Base-by-base conservation (phyloP, 2,113 vertebrate species). In the Litocranius walleri region DNA sequence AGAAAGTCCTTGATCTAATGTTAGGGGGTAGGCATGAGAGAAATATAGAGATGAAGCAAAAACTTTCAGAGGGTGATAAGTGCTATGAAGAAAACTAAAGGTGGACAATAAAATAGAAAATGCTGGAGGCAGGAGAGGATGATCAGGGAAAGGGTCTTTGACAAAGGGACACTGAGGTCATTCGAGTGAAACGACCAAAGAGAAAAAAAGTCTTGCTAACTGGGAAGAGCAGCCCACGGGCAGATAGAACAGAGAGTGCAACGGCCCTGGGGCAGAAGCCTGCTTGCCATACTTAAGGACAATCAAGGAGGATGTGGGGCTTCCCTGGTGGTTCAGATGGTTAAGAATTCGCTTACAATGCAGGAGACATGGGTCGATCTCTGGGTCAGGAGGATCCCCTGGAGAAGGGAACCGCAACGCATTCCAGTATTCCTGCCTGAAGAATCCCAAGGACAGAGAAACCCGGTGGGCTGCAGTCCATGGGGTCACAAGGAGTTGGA, bases 131-230 rank as follows among this genome's bases (percentile, higher is more conserved):
- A 43, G 23, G 15, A 57, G 25, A 40, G 12, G 48, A 33, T 7
- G 14, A 67, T 17, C 25, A 19, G 78, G 36, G 25, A 21, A 48
- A 9, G 29, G 5, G 4, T 62, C 50, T 11, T 54, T 19, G 25
- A 19, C 5, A 40, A 52, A 50, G 23, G 4, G 6, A 16, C 27
- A 36, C 3, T 2, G 64, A 50, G 21, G 54, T 23, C 7, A 12
- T 33, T 57, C 0, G 14, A 40, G n/a, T 2, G 0, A 62, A n/a
- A 7, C n/a, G 45, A 62, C 54, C 19, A 40, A 7, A 1, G 40
- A 29, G 52, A 7, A 82, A 6, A 54, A 54, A 36, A 27, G 2
- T 23, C n/a, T 29, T 15, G 5, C 4, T 64, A 7, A 27, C 8
- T 0, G 3, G 15, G 30, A 21, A 54, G 30, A 59, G 3, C 11